phyloP scores from a whole-genome alignment of 2,797 vertebrate genomes.

The Zenarchopterus dispar region DNA sequence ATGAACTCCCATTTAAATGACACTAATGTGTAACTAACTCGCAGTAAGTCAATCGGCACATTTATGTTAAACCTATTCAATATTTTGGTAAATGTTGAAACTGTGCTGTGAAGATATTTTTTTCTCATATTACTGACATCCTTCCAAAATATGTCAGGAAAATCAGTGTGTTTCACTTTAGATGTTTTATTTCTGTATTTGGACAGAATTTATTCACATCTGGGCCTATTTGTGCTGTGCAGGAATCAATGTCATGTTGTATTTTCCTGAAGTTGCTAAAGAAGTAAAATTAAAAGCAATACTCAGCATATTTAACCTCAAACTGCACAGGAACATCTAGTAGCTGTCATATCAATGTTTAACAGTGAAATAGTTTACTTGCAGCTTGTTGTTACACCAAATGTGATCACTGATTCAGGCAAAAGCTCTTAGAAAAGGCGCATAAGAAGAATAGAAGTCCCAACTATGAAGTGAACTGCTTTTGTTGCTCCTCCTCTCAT shows the following conservation, averaged over 20 bases:
- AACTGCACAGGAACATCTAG: background rate
- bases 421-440: background rate
- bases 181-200: no score
- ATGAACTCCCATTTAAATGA: no score
- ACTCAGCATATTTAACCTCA: background rate
- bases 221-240: no score
- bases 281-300: background rate
- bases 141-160: no score
- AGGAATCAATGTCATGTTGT: background rate
- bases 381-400: background rate
- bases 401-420: background rate
- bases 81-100: background rate
- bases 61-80: background rate
- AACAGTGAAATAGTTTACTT: background rate
- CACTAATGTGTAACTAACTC: no score
- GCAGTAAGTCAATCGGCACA: background rate
- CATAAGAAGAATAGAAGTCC: conserved; percentile 30
- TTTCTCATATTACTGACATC: no score
- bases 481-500: conserved; percentile 52
- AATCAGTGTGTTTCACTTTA: no score
- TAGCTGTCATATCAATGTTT: background rate
- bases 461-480: conserved; percentile 19
- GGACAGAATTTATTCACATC: no score
- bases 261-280: background rate
- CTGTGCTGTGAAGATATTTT: no score